Evolutionary conservation across 2,888 invertebrate species (phyloP).

Genomic region (Hypomecis atomaria): DNA sequence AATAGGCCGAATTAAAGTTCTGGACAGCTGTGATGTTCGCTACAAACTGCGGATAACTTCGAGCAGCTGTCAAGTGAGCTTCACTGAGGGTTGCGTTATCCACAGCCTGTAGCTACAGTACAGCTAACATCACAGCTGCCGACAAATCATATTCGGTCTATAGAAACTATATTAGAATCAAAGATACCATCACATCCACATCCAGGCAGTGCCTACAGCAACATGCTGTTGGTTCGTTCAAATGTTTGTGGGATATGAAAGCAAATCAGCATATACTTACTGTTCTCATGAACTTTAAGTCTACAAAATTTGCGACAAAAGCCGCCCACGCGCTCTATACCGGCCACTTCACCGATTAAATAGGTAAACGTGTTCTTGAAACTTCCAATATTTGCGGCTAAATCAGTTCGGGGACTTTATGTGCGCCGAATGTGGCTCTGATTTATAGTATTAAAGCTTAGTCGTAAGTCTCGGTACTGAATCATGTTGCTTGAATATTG

Average conservation of each 20-base stretch:
- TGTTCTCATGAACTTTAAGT: conserved; percentile 53
- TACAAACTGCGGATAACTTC: too few relatives aligned
- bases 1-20: too few relatives aligned
- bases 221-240: conserved; percentile 68
- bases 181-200: conserved; percentile 55
- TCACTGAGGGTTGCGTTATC: too few relatives aligned
- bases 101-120: too few relatives aligned
- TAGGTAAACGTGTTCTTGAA: conserved; percentile 24
- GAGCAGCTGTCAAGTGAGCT: too few relatives aligned
- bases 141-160: too few relatives aligned
- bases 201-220: conserved; percentile 73
- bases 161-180: too few relatives aligned
- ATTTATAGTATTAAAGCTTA: conserved; percentile 21
- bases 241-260: conserved; percentile 71
- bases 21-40: too few relatives aligned
- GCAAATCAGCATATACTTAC: conserved; percentile 62
- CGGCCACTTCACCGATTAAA: conserved; percentile 11
- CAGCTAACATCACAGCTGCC: too few relatives aligned
- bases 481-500: conserved; percentile 32
- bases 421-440: conserved; percentile 8
- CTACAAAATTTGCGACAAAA: conserved; percentile 59
- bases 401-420: conserved; percentile 14
- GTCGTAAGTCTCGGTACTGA: conserved; percentile 26
- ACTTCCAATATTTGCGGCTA: conserved; percentile 32
- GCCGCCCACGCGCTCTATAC: conserved; percentile 5